These are phyloP conservation scores for Leucoraja erinaceus DNA, from an alignment of 2,113 vertebrate species.

Conservation along the genomic window DNA sequence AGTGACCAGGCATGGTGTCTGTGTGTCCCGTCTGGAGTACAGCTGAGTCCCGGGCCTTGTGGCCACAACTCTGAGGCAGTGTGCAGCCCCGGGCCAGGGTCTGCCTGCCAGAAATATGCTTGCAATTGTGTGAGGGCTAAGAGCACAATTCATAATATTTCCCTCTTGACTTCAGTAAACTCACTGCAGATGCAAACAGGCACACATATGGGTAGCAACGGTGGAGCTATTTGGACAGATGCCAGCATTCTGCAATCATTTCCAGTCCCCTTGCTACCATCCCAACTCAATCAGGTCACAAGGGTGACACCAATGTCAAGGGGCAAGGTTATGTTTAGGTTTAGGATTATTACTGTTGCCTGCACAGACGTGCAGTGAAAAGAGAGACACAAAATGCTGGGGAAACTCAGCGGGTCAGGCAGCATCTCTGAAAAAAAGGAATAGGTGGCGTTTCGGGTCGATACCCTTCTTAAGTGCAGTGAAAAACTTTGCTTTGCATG, in stretches of 20 bases:
- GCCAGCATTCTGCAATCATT: neutral
- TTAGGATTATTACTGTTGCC: no score
- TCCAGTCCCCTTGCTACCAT: neutral
- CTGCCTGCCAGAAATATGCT: neutral
- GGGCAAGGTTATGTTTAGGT: neutral
- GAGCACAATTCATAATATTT: neutral
- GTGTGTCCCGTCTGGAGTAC: neutral
- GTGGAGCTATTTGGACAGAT: neutral
- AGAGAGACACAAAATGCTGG: no score
- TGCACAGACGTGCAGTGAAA: no score
- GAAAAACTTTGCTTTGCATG: no score
- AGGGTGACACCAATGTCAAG: neutral
- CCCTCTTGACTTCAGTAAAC: neutral
- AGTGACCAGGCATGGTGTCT: neutral
- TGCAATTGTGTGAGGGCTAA: neutral
- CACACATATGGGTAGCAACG: neutral
- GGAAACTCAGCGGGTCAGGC: no score
- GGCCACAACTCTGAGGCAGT: neutral
- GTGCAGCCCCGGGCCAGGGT: neutral
- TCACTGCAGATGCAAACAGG: neutral
- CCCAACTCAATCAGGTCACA: neutral
- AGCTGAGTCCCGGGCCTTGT: neutral
- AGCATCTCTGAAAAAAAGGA: no score
- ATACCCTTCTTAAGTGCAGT: no score
- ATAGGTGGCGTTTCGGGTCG: no score